phyloP scores from a whole-genome alignment of 2,113 vertebrate genomes.

The Myodes glareolus region DNA sequence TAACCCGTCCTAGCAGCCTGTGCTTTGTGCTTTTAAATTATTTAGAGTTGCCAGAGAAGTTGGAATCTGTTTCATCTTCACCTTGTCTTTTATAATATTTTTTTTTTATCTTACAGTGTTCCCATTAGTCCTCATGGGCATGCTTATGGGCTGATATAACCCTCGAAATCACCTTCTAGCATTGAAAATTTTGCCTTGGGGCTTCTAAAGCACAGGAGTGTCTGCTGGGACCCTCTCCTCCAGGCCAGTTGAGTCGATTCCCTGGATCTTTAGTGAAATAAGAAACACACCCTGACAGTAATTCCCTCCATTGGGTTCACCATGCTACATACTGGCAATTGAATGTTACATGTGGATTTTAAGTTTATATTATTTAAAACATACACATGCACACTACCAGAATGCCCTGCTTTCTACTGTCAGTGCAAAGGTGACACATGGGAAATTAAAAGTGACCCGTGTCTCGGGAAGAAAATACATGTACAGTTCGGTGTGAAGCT shows the following conservation, averaged over 20 bases:
- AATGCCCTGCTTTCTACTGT: slow-evolving; percentile 47
- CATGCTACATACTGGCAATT: slow-evolving; percentile 32
- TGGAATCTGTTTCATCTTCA: slow-evolving; percentile 85
- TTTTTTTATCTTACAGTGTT: slow-evolving; percentile 79
- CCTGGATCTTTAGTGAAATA: slow-evolving; percentile 76
- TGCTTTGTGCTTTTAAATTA: slow-evolving; percentile 87
- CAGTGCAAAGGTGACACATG: slow-evolving; percentile 43
- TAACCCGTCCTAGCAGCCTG: slow-evolving; percentile 77
- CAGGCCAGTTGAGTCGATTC: slow-evolving; percentile 75
- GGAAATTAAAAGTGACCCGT: slow-evolving; percentile 47
- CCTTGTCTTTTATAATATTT: slow-evolving; percentile 81
- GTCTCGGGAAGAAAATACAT: neutral
- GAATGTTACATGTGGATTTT: slow-evolving; percentile 72
- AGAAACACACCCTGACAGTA: slow-evolving; percentile 78
- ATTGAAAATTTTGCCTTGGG: slow-evolving; percentile 82
- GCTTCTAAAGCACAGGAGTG: slow-evolving; percentile 78
- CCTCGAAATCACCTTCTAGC: slow-evolving; percentile 82
- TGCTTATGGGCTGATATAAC: slow-evolving; percentile 82
- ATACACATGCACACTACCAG: slow-evolving; percentile 14
- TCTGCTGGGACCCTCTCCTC: slow-evolving; percentile 81
- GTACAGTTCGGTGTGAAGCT: neutral
- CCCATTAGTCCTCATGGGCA: slow-evolving; percentile 83
- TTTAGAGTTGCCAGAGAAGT: slow-evolving; percentile 84
- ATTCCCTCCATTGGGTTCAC: slow-evolving; percentile 70
- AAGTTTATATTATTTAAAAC: slow-evolving; percentile 74